These are phyloP conservation scores for Xanthia togata DNA, from an alignment of 2,888 invertebrate genomes.

Conservation along the genomic window DNA sequence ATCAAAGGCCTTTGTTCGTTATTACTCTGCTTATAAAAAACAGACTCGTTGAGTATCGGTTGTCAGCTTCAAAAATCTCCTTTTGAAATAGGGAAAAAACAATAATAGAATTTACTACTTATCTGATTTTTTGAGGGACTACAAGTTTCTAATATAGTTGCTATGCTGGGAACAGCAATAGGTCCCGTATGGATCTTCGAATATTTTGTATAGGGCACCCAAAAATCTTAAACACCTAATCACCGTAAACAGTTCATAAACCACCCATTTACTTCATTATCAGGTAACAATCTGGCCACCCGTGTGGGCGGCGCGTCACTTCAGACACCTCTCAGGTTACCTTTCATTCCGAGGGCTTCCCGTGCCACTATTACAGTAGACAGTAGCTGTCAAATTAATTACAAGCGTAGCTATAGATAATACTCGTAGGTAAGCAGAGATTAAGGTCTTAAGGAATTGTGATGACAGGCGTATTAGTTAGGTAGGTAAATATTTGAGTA, in stretches of 20 bases:
- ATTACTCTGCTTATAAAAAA: neutral
- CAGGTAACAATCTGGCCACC: conserved; percentile 49
- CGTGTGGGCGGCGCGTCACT: conserved; percentile 52
- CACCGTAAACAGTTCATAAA: conserved; percentile 7
- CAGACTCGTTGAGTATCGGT: neutral
- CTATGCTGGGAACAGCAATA: neutral
- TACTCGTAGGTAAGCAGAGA: conserved; percentile 29
- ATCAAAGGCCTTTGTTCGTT: neutral
- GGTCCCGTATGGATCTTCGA: neutral
- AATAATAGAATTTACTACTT: too few relatives aligned
- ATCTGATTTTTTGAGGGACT: neutral
- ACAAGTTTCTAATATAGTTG: neutral
- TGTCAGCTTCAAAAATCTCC: neutral
- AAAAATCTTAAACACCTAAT: conserved; percentile 13
- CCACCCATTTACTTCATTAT: conserved; percentile 31
- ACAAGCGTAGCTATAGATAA: conserved; percentile 7
- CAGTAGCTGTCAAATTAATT: conserved; percentile 55
- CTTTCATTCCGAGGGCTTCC: conserved; percentile 29
- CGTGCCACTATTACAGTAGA: conserved; percentile 57
- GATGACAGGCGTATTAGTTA: conserved; percentile 34
- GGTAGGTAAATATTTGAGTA: conserved; percentile 6
- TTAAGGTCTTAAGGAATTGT: conserved; percentile 39
- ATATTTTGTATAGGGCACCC: neutral
- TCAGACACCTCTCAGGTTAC: conserved; percentile 49
- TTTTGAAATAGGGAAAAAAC: neutral